Evolutionary conservation across 2,113 vertebrate species (phyloP), one percentile per base, ranked within the genome.

Genomic region (Callochromis pleurospilus): DNA sequence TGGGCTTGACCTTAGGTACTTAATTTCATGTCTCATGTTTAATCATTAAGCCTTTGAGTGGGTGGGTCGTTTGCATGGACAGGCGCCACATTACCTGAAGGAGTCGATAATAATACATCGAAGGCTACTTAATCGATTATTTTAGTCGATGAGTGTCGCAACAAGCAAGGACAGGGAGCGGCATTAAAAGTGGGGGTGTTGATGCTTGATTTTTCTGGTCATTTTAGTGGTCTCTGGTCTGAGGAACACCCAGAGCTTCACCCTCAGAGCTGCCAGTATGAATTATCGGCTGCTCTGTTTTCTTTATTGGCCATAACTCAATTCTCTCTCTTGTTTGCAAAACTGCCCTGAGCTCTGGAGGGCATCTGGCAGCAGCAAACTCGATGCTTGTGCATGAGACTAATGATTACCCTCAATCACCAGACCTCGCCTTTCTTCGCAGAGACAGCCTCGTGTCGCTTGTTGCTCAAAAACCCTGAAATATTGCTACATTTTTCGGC

Each of bases 311-410:
- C 82, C 51, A 45, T 92, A 95, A 95, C 82, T 94, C 85, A 92
- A 90, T 95, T 94, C 60, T 31, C 54, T 33, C 47, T 90, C 80
- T 84, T 91, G 87, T 90, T 93, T 90, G 86, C 81, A 89, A 90
- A 92, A 87, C 80, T 58, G 90, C 91, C 87, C 75, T 62, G 9
- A 91, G 92, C 95, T 84, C 82, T 51, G 21, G 14, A 79, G 49
- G 80, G 33, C 83, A 88, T 94, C 93, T 95, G 94, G 92, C 90
- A 82, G 40, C 75, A 65, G 62, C 84, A 89, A 90, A 94, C 86
- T 56, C 65, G 58, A 92, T 94, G 86, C 85, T 73, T 13, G 82
- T 24, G 77, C 85, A 80, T 81, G 77, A 85, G 82, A 82, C 68
- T 68, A 75, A 77, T 7, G 40, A 55, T 84, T 85, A 70, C 79